These are phyloP conservation scores for Dendrolimus punctatus DNA, from an alignment of 1,140 invertebrate species.

Conservation along the genomic window DNA sequence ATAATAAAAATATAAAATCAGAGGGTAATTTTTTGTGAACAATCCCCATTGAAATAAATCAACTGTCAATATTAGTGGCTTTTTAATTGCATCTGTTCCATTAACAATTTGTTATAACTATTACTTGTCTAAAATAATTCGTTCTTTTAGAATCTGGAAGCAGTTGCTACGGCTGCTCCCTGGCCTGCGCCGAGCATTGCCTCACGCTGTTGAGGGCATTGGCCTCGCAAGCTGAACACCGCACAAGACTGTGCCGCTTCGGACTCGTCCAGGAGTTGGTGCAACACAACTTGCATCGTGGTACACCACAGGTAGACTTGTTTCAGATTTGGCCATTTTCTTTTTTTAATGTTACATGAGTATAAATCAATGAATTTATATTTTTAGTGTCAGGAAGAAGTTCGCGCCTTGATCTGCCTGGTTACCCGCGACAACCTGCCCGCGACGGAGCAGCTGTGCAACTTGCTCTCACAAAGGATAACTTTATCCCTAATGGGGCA, in stretches of 20 bases:
- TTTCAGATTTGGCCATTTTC: no score
- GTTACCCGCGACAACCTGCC: slow-evolving; percentile 92
- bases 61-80: no score
- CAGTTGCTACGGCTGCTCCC: slow-evolving; percentile 88
- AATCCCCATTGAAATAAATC: no score
- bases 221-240: slow-evolving; percentile 85
- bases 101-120: neutral
- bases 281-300: slow-evolving; percentile 89
- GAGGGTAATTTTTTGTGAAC: no score
- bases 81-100: no score
- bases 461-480: slow-evolving; percentile 87
- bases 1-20: no score
- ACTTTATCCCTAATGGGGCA: slow-evolving; percentile 81
- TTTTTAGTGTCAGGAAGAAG: slow-evolving; percentile 84
- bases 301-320: slow-evolving; percentile 75
- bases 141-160: slow-evolving; percentile 51
- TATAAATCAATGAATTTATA: neutral
- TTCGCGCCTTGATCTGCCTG: slow-evolving; percentile 89
- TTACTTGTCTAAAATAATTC: slow-evolving; percentile 2
- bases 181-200: slow-evolving; percentile 93
- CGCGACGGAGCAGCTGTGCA: slow-evolving; percentile 90
- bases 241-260: slow-evolving; percentile 86
- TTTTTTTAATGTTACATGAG: no score
- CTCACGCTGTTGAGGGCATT: slow-evolving; percentile 93
- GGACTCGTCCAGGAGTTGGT: slow-evolving; percentile 93